Conservation (phyloP, 1,140 invertebrate species). For the Limonius californicus region DNA sequence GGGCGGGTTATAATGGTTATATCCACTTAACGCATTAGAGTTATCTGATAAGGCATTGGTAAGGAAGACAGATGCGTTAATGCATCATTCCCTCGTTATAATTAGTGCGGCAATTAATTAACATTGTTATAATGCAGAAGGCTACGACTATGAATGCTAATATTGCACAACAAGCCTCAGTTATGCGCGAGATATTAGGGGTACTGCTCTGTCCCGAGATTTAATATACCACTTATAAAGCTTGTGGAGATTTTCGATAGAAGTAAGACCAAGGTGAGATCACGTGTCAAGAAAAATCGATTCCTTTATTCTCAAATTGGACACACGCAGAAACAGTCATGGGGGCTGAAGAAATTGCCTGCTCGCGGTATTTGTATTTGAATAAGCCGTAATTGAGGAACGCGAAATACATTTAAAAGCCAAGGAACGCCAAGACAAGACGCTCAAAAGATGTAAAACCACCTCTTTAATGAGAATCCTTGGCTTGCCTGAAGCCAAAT, state of each 20-base stretch:
- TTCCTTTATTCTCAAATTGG: neutral
- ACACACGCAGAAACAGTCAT: neutral
- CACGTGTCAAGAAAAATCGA: neutral
- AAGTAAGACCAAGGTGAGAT: constrained; percentile 18
- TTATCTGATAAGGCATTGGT: constrained; percentile 31
- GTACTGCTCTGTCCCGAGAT: constrained; percentile 31
- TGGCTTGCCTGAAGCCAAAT: constrained; percentile 27
- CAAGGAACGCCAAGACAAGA: neutral
- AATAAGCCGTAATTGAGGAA: neutral
- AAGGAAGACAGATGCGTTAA: constrained; percentile 36
- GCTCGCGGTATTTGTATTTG: neutral
- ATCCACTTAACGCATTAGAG: constrained; percentile 6
- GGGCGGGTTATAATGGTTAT: neutral
- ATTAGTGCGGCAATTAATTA: constrained; percentile 44
- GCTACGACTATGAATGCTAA: constrained; percentile 44
- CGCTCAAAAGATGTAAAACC: constrained; percentile 9
- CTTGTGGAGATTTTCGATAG: constrained; percentile 29
- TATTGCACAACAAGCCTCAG: constrained; percentile 38
- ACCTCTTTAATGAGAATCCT: constrained; percentile 24
- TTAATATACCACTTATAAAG: constrained; percentile 41
- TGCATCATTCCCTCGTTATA: constrained; percentile 36
- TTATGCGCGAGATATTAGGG: constrained; percentile 27
- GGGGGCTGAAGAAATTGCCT: too few relatives aligned
- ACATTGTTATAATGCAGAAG: constrained; percentile 44
- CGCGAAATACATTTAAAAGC: neutral